phyloP scores from a whole-genome alignment of 2,113 vertebrate species.

The Actenoides lindsayi region DNA sequence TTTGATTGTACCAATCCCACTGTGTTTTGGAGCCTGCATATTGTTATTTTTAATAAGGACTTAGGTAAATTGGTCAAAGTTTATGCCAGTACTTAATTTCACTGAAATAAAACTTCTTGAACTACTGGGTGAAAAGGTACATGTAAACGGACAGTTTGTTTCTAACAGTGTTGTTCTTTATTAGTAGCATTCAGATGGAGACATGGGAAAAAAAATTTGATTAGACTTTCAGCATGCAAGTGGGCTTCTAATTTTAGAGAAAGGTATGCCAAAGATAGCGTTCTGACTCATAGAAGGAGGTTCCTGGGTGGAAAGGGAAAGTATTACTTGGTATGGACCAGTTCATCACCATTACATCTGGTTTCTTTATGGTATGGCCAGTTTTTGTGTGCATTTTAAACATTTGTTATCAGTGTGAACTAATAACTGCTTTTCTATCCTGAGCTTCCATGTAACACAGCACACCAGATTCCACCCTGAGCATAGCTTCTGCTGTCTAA shows the following conservation, averaged over 20 bases:
- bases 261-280: neutral
- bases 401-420: neutral
- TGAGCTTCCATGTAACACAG: neutral
- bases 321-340: neutral
- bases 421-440: neutral
- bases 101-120: neutral
- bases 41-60: neutral
- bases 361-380: neutral
- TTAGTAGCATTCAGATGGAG: neutral
- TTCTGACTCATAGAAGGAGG: neutral
- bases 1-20: neutral
- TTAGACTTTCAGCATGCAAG: neutral
- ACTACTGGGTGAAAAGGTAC: neutral
- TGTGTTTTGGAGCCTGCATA: neutral
- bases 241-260: neutral
- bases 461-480: neutral
- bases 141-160: neutral
- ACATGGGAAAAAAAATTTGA: neutral
- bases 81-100: neutral
- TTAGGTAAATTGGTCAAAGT: neutral
- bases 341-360: neutral
- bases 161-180: neutral
- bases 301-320: neutral
- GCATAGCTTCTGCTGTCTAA: conserved; percentile 1
- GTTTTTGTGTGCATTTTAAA: neutral